These are phyloP conservation scores for Myxocyprinus asiaticus DNA, from an alignment of 2,113 vertebrate genomes.

Conservation along the genomic window DNA sequence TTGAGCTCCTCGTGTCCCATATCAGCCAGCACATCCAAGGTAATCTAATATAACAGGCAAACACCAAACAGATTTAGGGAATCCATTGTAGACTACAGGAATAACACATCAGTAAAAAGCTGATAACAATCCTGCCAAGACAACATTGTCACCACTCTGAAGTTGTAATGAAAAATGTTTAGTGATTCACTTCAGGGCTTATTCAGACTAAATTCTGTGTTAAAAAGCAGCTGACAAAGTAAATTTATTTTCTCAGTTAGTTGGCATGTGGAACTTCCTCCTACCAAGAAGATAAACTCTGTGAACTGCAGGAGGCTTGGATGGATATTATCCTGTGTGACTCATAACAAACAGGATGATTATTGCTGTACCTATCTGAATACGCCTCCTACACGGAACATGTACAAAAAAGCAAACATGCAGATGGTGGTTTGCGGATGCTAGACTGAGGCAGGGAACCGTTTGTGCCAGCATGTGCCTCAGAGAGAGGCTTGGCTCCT, in stretches of 20 bases:
- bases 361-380: slow-evolving; percentile 1
- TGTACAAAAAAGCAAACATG: slow-evolving; percentile 25
- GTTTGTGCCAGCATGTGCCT: slow-evolving; percentile 15
- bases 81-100: background rate
- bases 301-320: slow-evolving; percentile 23
- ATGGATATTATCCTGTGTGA: slow-evolving; percentile 20
- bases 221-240: background rate
- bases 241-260: background rate
- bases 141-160: too few relatives aligned
- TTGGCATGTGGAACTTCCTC: slow-evolving; percentile 18
- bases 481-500: background rate
- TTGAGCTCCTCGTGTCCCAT: slow-evolving; percentile 99
- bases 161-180: background rate
- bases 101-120: too few relatives aligned
- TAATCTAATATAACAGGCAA: slow-evolving; percentile 78
- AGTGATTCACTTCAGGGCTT: background rate
- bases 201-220: background rate
- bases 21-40: slow-evolving; percentile 93
- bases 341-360: slow-evolving; percentile 22
- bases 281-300: slow-evolving; percentile 38
- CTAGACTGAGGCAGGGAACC: slow-evolving; percentile 2
- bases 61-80: slow-evolving; percentile 29
- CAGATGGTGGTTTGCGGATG: slow-evolving; percentile 27
- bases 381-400: slow-evolving; percentile 38
- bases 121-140: too few relatives aligned